Evolutionary conservation across 2,113 vertebrate genomes (phyloP).

Genomic region (Emydura subglobosa): DNA sequence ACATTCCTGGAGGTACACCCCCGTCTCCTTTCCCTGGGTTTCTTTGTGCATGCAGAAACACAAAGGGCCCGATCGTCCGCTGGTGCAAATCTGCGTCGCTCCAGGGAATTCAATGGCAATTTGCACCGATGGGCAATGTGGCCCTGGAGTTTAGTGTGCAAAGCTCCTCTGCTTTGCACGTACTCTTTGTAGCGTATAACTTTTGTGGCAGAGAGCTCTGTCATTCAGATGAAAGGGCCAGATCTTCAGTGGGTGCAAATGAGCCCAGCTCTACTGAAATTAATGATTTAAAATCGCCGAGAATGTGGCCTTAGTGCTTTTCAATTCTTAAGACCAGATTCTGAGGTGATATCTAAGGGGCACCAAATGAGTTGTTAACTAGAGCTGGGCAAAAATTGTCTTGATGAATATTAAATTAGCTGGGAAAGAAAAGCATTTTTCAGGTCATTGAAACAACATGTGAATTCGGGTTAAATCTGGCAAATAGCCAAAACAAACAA

Average conservation of each 20-base stretch:
- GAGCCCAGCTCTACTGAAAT: not conserved
- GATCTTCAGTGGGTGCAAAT: rapidly evolving
- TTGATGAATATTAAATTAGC: not conserved
- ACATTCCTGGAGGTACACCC: conserved; percentile 88
- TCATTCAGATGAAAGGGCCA: not conserved
- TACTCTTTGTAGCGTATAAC: not conserved
- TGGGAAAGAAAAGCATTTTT: not conserved
- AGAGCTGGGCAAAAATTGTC: not conserved
- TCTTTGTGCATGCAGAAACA: rapidly evolving
- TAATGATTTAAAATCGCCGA: not conserved
- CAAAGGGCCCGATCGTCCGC: rapidly evolving
- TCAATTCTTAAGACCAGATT: not conserved
- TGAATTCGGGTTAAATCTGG: not conserved
- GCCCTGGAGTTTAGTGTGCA: too few relatives aligned
- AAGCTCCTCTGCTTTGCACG: not conserved
- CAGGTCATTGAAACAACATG: not conserved
- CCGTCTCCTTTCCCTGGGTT: not conserved
- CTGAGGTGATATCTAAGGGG: rapidly evolving
- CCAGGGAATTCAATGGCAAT: not conserved
- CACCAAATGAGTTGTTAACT: not conserved
- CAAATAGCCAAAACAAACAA: not conserved
- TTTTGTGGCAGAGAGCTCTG: rapidly evolving
- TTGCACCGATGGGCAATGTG: not conserved
- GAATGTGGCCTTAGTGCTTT: too few relatives aligned
- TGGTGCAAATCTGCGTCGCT: rapidly evolving